Conservation (phyloP, 2,113 vertebrate species). For the Mirounga angustirostris region DNA sequence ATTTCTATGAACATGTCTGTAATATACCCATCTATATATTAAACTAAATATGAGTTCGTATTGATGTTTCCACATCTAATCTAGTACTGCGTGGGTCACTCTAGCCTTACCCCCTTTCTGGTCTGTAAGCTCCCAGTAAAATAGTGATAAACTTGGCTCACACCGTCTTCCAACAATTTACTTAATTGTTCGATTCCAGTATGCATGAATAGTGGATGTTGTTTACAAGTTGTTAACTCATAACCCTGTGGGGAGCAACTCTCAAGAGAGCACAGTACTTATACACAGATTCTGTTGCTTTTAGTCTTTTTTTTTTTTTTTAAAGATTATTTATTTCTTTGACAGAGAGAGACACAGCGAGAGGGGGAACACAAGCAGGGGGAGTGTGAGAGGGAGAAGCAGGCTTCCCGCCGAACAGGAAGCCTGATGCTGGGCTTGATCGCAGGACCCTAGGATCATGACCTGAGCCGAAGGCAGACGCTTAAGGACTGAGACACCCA, state of each 20-base stretch:
- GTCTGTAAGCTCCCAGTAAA: neutral
- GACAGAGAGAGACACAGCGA: too few relatives aligned
- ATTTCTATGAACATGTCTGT: neutral
- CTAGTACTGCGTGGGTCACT: neutral
- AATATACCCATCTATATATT: neutral
- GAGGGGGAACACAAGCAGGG: too few relatives aligned
- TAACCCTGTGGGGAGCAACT: neutral
- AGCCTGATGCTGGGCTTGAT: too few relatives aligned
- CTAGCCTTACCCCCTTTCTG: neutral
- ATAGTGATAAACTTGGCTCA: neutral
- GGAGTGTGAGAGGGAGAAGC: too few relatives aligned
- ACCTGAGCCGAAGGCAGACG: too few relatives aligned
- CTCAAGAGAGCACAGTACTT: neutral
- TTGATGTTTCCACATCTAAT: neutral
- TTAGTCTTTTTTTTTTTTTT: neutral
- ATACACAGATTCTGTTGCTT: neutral
- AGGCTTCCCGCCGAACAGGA: too few relatives aligned
- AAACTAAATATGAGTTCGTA: neutral
- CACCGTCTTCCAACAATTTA: neutral
- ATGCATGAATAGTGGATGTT: neutral
- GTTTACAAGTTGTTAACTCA: neutral
- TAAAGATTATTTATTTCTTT: neutral
- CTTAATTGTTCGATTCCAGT: neutral
- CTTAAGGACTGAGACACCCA: too few relatives aligned
- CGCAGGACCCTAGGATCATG: too few relatives aligned